Evolutionary conservation across 2,888 invertebrate genomes (phyloP).

Genomic region (Phyllotreta cruciferae): DNA sequence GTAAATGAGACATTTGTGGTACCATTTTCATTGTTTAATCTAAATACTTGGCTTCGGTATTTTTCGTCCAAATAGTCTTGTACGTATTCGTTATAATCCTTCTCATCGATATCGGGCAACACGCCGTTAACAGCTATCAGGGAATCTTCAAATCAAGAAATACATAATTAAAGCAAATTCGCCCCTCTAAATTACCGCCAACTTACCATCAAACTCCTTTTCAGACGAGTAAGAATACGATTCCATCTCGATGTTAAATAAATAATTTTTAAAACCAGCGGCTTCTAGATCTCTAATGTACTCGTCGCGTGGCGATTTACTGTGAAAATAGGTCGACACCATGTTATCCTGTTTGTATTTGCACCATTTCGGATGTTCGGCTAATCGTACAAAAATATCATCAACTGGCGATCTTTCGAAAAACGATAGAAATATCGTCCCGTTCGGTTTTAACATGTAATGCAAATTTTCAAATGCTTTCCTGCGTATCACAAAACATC

Average conservation of each 20-base stretch:
- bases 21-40: background rate
- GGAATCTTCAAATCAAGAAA: constrained; percentile 2
- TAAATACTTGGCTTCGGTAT: background rate
- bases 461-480: constrained; percentile 3
- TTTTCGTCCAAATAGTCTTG: constrained; percentile 7
- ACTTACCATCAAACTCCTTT: constrained; percentile 5
- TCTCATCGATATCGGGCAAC: background rate
- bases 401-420: background rate
- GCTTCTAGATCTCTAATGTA: background rate
- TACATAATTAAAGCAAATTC: background rate
- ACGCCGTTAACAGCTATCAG: background rate
- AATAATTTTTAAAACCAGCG: background rate
- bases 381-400: background rate
- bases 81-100: background rate
- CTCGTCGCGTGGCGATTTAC: background rate
- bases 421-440: background rate
- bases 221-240: constrained; percentile 1
- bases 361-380: background rate
- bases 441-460: background rate
- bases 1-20: background rate
- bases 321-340: background rate
- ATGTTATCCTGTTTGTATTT: background rate
- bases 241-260: constrained; percentile 1
- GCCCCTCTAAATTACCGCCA: background rate
- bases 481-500: background rate